Base-by-base conservation (phyloP, 2,797 vertebrate species). In the Gambelia wislizenii region DNA sequence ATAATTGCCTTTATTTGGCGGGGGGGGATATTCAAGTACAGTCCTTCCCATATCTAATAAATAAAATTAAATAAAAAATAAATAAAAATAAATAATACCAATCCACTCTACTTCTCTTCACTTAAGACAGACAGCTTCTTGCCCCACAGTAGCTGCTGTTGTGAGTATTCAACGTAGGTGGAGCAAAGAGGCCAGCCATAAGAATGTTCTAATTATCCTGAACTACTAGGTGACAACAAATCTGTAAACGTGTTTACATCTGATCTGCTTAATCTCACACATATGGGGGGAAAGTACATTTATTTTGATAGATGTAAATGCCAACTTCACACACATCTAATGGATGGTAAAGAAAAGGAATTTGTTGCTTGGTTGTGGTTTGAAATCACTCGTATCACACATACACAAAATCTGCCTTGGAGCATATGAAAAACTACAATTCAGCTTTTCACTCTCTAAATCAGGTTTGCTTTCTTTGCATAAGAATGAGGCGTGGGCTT, bases 361-460 rank as follows among this genome's bases (percentile, higher is more conserved):
- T 80, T 13, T n/a, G 54, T 20, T 83, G 83, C 70, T 72, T 90
- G n/a, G 88, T 79, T 69, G 64, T 52, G 44, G 47, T 70, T 9
- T 33, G 42, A 47, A 54, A 80, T 36, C 36, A 30, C 4, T 70
- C 47, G 42, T 36, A 69, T 36, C 36, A 75, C 84, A 39, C 9
- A 52, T 83, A 56, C 42, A 44, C 30, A 70, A 54, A 75, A 59
- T 61, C 90, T 90, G 84, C 82, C 64, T 2, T 90, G 87, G 89
- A 87, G 86, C 42, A 74, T 84, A 84, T 83, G 69, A 70, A 86
- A 87, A 90, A 16, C 2, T 82, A 87, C 90, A 92, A 90, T 87
- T 72, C 70, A 94, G 61, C 74, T 83, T 72, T 88, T 93, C 69
- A 22, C 72, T 92, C 79, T 90, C 92, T 87, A 94, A 94, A 94